Percentiles rank a stretch among this genome's conserved stretches.
These are phyloP conservation scores for Egretta garzetta DNA, from an alignment of 2,113 vertebrate genomes.

Conservation along the genomic window DNA sequence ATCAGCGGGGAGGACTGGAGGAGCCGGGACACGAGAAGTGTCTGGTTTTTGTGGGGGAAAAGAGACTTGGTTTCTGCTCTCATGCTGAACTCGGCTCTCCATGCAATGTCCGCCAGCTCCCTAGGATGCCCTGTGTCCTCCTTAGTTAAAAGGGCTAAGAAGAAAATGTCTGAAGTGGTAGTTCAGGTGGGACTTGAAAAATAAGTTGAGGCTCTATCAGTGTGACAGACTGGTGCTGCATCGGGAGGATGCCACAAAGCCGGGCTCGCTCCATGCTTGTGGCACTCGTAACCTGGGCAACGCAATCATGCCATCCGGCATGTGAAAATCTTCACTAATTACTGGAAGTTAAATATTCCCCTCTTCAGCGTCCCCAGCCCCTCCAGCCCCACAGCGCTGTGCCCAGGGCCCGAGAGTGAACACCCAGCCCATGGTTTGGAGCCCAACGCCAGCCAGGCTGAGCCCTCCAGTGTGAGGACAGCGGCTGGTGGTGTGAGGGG, in stretches of 20 bases:
- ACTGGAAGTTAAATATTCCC: neutral
- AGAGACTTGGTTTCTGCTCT: neutral
- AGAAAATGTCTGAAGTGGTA: neutral
- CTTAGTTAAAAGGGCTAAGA: neutral
- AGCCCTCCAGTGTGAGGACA: neutral
- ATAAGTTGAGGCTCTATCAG: neutral
- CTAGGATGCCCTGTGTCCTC: neutral
- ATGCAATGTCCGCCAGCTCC: neutral
- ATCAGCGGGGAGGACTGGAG: neutral
- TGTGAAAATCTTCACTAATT: neutral
- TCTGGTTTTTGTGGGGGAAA: neutral
- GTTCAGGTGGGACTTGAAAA: neutral
- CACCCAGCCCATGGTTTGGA: neutral
- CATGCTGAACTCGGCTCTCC: neutral
- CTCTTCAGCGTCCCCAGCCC: neutral
- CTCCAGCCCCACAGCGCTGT: neutral
- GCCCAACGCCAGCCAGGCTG: neutral
- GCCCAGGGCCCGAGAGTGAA: neutral
- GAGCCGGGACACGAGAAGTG: neutral
- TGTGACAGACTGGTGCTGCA: neutral
- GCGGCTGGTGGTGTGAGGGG: neutral
- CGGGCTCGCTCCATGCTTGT: accelerated
- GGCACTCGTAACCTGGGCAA: constrained; percentile 6
- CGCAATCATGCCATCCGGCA: neutral
- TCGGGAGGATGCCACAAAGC: accelerated